Percentiles rank a stretch among this genome's conserved stretches.
phyloP scores from a whole-genome alignment of 2,113 vertebrate genomes.

The Cathartes aura region DNA sequence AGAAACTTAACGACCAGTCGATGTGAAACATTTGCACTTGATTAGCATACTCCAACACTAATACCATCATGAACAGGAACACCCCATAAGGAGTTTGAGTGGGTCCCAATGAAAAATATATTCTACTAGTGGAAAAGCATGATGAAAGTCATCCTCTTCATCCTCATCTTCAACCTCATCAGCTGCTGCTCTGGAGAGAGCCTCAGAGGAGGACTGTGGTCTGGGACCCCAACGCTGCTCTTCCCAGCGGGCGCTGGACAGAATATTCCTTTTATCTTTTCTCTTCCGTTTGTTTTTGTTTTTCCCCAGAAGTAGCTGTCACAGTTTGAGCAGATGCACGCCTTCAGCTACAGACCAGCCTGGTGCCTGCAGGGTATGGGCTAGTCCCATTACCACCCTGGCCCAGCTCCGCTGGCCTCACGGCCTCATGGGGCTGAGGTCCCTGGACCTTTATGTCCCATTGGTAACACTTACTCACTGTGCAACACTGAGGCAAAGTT shows the following conservation, averaged over 20 bases:
- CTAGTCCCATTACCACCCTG: not conserved
- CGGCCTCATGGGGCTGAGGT: not conserved
- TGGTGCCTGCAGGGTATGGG: not conserved
- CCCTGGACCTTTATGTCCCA: not conserved
- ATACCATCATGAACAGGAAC: not conserved
- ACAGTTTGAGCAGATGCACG: not conserved
- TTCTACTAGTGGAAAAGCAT: not conserved
- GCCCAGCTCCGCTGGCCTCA: accelerated
- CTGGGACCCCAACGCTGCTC: not conserved
- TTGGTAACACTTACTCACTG: not conserved
- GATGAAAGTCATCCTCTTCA: not conserved
- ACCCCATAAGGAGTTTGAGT: not conserved
- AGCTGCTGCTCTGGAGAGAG: not conserved
- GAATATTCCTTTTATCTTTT: not conserved
- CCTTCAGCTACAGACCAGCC: not conserved
- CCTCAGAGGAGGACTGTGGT: not conserved
- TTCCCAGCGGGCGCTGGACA: not conserved
- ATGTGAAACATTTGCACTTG: not conserved
- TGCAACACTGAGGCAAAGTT: not conserved
- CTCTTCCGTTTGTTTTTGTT: not conserved
- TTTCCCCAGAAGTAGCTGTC: not conserved
- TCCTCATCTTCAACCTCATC: not conserved
- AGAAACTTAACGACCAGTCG: not conserved
- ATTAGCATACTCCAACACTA: not conserved
- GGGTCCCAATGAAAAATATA: not conserved